A percentile compares a stretch with the other conserved stretches of the same genome.
phyloP scores from a whole-genome alignment of 2,113 vertebrate species.

The Cyprinodon tularosa region DNA sequence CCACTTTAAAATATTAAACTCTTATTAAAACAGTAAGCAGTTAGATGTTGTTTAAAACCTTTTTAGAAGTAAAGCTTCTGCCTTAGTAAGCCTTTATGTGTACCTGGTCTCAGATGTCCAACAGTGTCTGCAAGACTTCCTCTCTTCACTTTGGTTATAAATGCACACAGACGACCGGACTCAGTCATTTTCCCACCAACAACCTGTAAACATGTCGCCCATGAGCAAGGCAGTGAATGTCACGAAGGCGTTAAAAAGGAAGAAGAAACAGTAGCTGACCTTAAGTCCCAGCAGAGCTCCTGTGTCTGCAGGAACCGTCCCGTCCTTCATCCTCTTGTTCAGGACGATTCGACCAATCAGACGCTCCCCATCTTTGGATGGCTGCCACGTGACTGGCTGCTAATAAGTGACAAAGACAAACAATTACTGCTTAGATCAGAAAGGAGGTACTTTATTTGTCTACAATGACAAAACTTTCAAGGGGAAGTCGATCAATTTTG shows the following conservation, averaged over 20 bases:
- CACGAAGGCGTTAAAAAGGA: no score
- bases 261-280: slow-evolving; percentile 70
- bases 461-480: neutral
- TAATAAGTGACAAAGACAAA: slow-evolving; percentile 49
- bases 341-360: slow-evolving; percentile 95
- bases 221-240: slow-evolving; percentile 4
- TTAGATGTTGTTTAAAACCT: no score
- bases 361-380: slow-evolving; percentile 94
- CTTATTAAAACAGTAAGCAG: no score
- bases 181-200: slow-evolving; percentile 98
- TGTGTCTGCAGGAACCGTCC: slow-evolving; percentile 89
- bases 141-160: slow-evolving; percentile 98
- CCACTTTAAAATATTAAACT: no score
- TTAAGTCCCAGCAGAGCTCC: slow-evolving; percentile 95
- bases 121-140: slow-evolving; percentile 97
- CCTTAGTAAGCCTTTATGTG: neutral
- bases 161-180: slow-evolving; percentile 95
- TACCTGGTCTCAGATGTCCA: slow-evolving; percentile 96
- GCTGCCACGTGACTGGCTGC: slow-evolving; percentile 96
- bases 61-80: neutral
- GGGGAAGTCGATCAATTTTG: neutral
- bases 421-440: neutral
- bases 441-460: no score
- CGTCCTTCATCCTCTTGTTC: slow-evolving; percentile 94
- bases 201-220: slow-evolving; percentile 79